Base-by-base conservation (phyloP, 2,888 invertebrate genomes). In the Oligia fasciuncula region DNA sequence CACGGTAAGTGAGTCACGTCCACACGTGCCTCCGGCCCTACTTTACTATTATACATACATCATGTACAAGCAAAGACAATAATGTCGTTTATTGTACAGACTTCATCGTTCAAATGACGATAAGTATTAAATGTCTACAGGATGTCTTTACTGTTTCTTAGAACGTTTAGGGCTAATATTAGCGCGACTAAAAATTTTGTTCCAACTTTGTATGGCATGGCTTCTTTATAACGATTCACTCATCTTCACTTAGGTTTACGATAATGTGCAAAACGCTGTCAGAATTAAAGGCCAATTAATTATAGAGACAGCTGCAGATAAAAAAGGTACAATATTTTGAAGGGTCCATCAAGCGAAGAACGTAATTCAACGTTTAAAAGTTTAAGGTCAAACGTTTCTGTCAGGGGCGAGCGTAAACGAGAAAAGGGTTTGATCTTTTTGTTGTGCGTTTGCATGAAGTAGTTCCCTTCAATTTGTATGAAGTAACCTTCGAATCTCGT, bases 1-100 rank as follows among this genome's bases (percentile, higher is more conserved):
- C 92, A 94, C 95, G 87, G 88, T 88, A 88, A 90, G 85, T 95
- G 95, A 95, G 92, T 95, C 95, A 95, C 91, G 89, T 89, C 79
- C 87, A 86, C 88, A 90, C 85, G 81, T 88, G 88, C 87, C 86
- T 87, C 84, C 78, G 87, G 85, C 85, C 83, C 89, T 91, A 88
- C 86, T 87, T 88, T 83, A 86, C 88, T 85, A 91, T 84, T 83
- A 79, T 83, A 79, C 66, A 80, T 87, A 86, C 85, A 88, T 88
- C 88, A 91, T 87, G 87, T 89, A 85, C 83, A 81, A 83, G 83
- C 85, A 87, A 89, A 89, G 90, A 91, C 90, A 92, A 92, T 92
- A 91, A 91, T 85, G 89, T 89, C 90, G 87, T 91, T 90, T 89
- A 91, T 90, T 89, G 84, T 86, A 79, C 72, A 84, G 83, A 90